Evolutionary conservation across 2,113 vertebrate species (phyloP).

Genomic region (Morone saxatilis): DNA sequence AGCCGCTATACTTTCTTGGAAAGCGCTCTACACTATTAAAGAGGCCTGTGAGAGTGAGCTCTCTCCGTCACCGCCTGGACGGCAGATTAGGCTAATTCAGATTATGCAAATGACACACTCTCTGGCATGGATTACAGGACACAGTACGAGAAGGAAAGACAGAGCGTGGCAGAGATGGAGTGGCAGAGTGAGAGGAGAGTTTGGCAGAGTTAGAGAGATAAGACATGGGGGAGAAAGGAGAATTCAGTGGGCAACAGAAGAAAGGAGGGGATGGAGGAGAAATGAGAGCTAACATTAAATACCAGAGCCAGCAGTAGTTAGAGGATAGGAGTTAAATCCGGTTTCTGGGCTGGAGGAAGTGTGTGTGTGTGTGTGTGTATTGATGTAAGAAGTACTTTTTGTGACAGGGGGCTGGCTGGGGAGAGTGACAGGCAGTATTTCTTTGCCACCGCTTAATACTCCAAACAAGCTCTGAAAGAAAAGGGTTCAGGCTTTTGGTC

Average conservation of each 20-base stretch:
- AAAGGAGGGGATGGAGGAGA: conserved; percentile 35
- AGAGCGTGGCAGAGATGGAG: conserved; percentile 29
- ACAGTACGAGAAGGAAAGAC: conserved; percentile 28
- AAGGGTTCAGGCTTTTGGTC: conserved; percentile 49
- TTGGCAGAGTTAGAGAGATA: conserved; percentile 48
- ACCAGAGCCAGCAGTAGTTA: conserved; percentile 21
- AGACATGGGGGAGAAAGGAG: conserved; percentile 31
- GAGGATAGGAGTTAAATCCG: conserved; percentile 36
- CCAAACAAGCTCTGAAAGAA: conserved; percentile 47
- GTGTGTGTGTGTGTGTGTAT: conserved; percentile 14
- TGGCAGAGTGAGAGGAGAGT: conserved; percentile 27
- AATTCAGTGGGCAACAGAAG: conserved; percentile 36
- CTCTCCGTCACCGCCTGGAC: conserved; percentile 49
- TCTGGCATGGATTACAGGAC: conserved; percentile 72
- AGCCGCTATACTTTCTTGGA: conserved; percentile 34
- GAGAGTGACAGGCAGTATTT: conserved; percentile 54
- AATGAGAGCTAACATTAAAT: conserved; percentile 32
- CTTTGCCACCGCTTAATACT: conserved; percentile 31
- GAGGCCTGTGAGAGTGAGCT: conserved; percentile 34
- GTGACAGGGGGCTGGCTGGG: conserved; percentile 13
- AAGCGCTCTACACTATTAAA: conserved; percentile 9
- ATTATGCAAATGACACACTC: conserved; percentile 79
- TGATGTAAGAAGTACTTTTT: conserved; percentile 31
- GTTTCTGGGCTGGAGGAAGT: conserved; percentile 21
- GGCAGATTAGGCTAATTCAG: conserved; percentile 81